Evolutionary conservation across 2,113 vertebrate species (phyloP).

Genomic region (Steatornis caripensis): DNA sequence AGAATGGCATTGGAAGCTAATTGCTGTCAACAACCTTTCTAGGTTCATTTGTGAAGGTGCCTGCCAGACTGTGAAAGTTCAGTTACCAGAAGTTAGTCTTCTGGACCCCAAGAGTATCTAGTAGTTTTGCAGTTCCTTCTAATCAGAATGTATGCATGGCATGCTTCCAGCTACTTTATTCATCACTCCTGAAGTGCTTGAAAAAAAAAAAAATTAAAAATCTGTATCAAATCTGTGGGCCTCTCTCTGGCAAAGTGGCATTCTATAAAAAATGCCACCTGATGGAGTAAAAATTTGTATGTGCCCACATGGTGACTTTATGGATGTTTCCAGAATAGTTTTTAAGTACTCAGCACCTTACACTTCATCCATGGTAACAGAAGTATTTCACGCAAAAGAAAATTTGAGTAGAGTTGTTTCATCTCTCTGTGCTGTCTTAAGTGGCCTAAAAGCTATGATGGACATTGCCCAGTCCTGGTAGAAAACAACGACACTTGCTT

Average conservation of each 20-base stretch:
- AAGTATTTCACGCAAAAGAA: not conserved
- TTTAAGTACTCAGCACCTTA: not conserved
- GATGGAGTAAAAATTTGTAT: not conserved
- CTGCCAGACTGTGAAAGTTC: conserved; percentile 43
- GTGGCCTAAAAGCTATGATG: not conserved
- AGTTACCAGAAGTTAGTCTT: conserved; percentile 48
- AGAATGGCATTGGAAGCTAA: conserved; percentile 58
- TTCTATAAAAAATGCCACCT: not conserved
- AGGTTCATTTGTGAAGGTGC: conserved; percentile 62
- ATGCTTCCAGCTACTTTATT: conserved; percentile 40
- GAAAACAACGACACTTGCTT: not conserved
- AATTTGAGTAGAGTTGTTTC: not conserved
- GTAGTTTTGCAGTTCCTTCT: conserved; percentile 34
- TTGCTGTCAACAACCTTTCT: conserved; percentile 49
- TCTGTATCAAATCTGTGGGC: not conserved
- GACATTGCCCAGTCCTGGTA: not conserved
- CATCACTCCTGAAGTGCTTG: conserved; percentile 23
- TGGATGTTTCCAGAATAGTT: not conserved
- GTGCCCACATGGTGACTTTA: not conserved
- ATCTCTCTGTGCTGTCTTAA: not conserved
- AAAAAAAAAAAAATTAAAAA: not conserved
- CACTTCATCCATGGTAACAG: not conserved
- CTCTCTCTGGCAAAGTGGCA: not conserved
- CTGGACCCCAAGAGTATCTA: conserved; percentile 26
- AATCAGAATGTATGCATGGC: conserved; percentile 54